These are phyloP conservation scores for Mormyrus iriodes DNA, from an alignment of 2,113 vertebrate genomes.

Conservation along the genomic window DNA sequence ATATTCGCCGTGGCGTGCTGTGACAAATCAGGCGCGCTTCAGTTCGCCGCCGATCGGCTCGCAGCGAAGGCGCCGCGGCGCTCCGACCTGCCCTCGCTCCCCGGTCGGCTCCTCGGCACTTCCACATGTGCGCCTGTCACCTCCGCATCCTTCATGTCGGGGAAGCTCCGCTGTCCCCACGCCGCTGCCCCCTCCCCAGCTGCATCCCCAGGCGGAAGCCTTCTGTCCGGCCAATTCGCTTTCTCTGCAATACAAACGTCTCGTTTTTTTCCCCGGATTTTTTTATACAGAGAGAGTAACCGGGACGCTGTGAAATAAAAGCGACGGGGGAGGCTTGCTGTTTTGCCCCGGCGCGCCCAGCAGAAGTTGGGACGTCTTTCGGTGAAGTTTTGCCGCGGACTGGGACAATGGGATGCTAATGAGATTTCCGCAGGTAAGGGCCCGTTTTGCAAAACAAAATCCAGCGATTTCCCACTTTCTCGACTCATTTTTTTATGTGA, in stretches of 20 bases:
- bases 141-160: slow-evolving; percentile 13
- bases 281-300: neutral
- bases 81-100: slow-evolving; percentile 33
- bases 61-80: slow-evolving; percentile 13
- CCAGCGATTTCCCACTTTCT: neutral
- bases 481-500: neutral
- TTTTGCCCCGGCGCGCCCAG: neutral
- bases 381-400: slow-evolving; percentile 31
- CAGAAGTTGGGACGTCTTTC: slow-evolving; percentile 32
- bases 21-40: neutral
- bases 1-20: slow-evolving; percentile 11
- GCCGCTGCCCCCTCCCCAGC: neutral
- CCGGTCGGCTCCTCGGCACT: slow-evolving; percentile 35
- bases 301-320: slow-evolving; percentile 13
- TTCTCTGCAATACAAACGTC: neutral
- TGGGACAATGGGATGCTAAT: slow-evolving; percentile 36
- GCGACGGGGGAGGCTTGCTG: slow-evolving; percentile 26
- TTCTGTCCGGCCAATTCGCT: slow-evolving; percentile 12
- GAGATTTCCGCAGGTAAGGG: slow-evolving; percentile 32
- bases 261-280: neutral
- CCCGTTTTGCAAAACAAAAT: neutral
- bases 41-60: slow-evolving; percentile 13
- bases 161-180: slow-evolving; percentile 4
- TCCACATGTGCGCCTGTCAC: slow-evolving; percentile 31
- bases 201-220: neutral